Evolutionary conservation across 2,797 vertebrate species (phyloP).

Genomic region (Mallotus villosus): DNA sequence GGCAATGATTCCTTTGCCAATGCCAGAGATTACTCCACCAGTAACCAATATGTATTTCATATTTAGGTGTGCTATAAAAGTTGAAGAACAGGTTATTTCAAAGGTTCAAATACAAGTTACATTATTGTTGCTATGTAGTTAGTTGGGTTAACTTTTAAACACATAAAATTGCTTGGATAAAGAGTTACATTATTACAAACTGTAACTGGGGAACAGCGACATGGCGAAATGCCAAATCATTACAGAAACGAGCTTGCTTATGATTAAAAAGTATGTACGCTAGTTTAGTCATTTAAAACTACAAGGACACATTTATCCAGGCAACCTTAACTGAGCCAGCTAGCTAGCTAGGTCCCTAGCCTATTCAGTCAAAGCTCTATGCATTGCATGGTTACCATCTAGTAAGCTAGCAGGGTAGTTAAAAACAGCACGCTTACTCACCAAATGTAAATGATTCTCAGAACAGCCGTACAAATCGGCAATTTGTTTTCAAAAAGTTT

Average conservation of each 20-base stretch:
- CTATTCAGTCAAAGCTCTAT: neutral
- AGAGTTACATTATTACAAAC: too few relatives aligned
- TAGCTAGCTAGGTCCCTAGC: neutral
- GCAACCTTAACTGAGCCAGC: neutral
- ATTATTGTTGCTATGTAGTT: neutral
- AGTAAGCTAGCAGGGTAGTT: constrained; percentile 17
- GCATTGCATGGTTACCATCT: neutral
- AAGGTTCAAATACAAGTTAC: too few relatives aligned
- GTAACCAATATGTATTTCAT: constrained; percentile 99
- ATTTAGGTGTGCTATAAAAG: neutral
- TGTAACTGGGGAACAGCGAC: too few relatives aligned
- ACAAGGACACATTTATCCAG: neutral
- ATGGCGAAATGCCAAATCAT: too few relatives aligned
- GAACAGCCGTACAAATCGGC: neutral
- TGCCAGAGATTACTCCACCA: constrained; percentile 95
- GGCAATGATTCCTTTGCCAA: constrained; percentile 96
- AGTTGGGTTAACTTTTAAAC: neutral
- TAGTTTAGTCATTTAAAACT: neutral
- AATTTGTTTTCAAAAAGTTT: neutral
- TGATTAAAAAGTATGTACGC: too few relatives aligned
- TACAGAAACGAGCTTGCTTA: too few relatives aligned
- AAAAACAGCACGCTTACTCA: constrained; percentile 49
- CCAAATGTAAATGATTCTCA: constrained; percentile 23
- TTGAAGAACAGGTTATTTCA: neutral
- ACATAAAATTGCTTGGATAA: too few relatives aligned